A percentile compares a stretch with the other conserved stretches of the same genome.
phyloP scores from a whole-genome alignment of 2,888 invertebrate species.

The Ochropleura plecta region DNA sequence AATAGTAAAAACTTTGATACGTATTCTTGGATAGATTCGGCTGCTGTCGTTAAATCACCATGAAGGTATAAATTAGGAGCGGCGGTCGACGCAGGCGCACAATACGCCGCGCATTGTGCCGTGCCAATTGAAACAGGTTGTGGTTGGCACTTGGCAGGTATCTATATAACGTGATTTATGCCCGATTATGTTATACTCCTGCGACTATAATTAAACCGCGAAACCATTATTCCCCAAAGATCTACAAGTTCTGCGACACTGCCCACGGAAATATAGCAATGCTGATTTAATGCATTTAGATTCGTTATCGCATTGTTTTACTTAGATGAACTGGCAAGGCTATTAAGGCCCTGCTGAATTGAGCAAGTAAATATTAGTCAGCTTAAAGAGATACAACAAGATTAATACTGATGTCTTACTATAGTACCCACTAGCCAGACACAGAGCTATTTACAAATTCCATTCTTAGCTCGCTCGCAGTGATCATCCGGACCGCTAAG shows the following conservation, averaged over 20 bases:
- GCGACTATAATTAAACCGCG: slow-evolving; percentile 87
- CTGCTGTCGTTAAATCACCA: slow-evolving; percentile 83
- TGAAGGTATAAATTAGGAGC: slow-evolving; percentile 89
- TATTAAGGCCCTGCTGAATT: slow-evolving; percentile 42
- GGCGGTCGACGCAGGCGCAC: slow-evolving; percentile 80
- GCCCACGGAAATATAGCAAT: slow-evolving; percentile 79
- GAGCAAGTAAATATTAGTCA: slow-evolving; percentile 47
- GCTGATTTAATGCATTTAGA: slow-evolving; percentile 80
- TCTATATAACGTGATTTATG: slow-evolving; percentile 88
- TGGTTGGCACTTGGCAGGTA: slow-evolving; percentile 88
- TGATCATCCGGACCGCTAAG: slow-evolving; percentile 76
- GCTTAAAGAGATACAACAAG: slow-evolving; percentile 37
- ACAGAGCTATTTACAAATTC: slow-evolving; percentile 60
- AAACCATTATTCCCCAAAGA: slow-evolving; percentile 86
- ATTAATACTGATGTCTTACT: slow-evolving; percentile 44
- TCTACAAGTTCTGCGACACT: slow-evolving; percentile 78
- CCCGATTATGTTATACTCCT: slow-evolving; percentile 86
- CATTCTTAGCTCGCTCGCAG: slow-evolving; percentile 65
- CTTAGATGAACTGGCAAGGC: slow-evolving; percentile 51
- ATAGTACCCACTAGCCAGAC: slow-evolving; percentile 26
- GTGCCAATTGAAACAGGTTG: slow-evolving; percentile 90
- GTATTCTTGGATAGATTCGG: slow-evolving; percentile 80
- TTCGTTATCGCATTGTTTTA: slow-evolving; percentile 68
- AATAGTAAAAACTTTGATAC: slow-evolving; percentile 80
- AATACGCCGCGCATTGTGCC: slow-evolving; percentile 82